Base-by-base conservation (phyloP, 2,888 invertebrate genomes). In the Megamerina dolium region DNA sequence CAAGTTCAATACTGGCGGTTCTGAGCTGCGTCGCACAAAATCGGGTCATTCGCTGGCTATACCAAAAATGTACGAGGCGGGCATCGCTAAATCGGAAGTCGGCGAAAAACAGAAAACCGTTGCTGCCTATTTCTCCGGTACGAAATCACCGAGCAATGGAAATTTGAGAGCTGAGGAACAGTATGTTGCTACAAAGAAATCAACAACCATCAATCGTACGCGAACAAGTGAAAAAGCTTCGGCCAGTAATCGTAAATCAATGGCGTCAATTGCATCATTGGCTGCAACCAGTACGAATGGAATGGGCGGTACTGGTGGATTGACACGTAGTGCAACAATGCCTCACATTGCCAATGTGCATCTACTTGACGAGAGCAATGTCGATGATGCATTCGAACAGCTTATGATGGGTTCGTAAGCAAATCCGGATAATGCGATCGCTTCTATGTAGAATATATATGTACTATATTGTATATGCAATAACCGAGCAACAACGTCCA, bases 311-410 rank as follows among this genome's bases (percentile, higher is more conserved):
- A 64, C 72, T 27, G 75, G 76, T 54, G 77, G 78, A 42, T 70
- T 87, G 57, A 77, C 80, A 48, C 79, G 86, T 59, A 87, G 86
- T 69, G 80, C 82, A 61, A 87, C 87, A 27, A 79, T 87, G 79
- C 85, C 85, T 6, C 80, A 84, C 51, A 79, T 86, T 52, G 73
- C 74, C n/a, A 74, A 74, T 60, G 74, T 82, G 41, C 79, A 81
- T 68, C 66, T 80, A 66, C 75, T 82, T 63, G 87, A 85, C 71
- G 87, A 86, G 70, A 81, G 76, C 72, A 87, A 89, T 73, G 85
- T 89, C 48, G 91, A 91, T 68, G 83, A 83, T 74, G 87, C 87
- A 56, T 91, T 91, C 75, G 90, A 91, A 69, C 83, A 85, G 72
- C 78, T 91, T 59, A 87, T 90, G 76, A 76, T 77, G 74, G 76